phyloP scores from a whole-genome alignment of 2,797 vertebrate genomes.

The Dermochelys coriacea region DNA sequence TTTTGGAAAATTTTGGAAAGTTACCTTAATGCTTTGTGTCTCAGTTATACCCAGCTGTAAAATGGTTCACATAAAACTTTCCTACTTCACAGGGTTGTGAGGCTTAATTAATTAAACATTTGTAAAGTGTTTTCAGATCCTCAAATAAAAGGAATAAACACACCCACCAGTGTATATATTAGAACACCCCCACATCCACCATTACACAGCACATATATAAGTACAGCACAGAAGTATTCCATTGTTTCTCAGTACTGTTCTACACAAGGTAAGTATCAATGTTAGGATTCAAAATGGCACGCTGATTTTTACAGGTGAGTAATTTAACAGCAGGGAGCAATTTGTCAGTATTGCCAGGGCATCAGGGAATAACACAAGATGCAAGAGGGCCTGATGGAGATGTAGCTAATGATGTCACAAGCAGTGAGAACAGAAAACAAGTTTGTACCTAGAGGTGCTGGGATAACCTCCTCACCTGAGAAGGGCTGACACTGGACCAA shows the following conservation, averaged over 20 bases:
- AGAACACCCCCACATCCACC: background rate
- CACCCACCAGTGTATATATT: background rate
- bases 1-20: background rate
- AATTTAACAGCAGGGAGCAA: background rate
- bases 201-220: background rate
- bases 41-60: background rate
- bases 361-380: background rate
- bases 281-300: background rate
- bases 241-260: background rate
- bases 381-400: background rate
- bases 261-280: background rate
- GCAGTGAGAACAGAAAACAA: background rate
- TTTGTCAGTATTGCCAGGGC: background rate
- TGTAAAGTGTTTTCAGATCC: background rate
- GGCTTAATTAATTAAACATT: background rate
- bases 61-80: background rate
- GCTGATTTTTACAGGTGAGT: constrained; percentile 1
- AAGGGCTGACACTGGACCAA: rapidly evolving
- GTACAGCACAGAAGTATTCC: background rate
- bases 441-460: rapidly evolving
- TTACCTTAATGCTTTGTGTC: background rate
- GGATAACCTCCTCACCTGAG: background rate
- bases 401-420: background rate
- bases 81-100: background rate
- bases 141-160: background rate